phyloP scores from a whole-genome alignment of 2,113 vertebrate genomes.

The Campylomormyrus numenius region DNA sequence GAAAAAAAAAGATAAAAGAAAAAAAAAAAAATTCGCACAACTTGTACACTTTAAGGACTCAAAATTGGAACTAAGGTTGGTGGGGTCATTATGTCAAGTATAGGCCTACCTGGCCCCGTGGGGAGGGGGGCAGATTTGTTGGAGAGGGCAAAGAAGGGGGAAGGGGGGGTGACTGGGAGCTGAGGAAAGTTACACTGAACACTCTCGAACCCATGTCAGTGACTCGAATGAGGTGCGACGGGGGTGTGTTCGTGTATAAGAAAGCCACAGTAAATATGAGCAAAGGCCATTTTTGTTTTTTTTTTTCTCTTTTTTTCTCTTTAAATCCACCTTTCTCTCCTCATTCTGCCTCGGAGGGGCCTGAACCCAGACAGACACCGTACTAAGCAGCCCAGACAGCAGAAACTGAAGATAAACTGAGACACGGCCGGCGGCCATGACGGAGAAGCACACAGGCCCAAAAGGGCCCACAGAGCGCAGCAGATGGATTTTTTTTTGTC shows the following conservation, averaged over 20 bases:
- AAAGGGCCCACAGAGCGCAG: slow-evolving; percentile 68
- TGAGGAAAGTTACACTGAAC: slow-evolving; percentile 61
- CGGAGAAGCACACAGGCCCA: slow-evolving; percentile 81
- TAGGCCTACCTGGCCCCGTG: slow-evolving; percentile 58
- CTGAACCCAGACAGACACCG: slow-evolving; percentile 60
- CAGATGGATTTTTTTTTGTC: slow-evolving; percentile 49
- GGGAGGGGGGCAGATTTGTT: slow-evolving; percentile 40
- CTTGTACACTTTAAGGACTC: slow-evolving; percentile 83
- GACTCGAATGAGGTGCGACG: slow-evolving; percentile 60
- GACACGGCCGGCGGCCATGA: slow-evolving; percentile 63
- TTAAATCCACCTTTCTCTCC: slow-evolving; percentile 36
- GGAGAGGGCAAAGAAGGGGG: slow-evolving; percentile 30
- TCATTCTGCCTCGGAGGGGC: slow-evolving; percentile 32
- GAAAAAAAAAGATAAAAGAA: slow-evolving; percentile 38
- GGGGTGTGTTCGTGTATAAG: slow-evolving; percentile 66
- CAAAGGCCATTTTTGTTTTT: slow-evolving; percentile 57
- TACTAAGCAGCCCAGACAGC: slow-evolving; percentile 62
- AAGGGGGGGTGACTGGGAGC: slow-evolving; percentile 45
- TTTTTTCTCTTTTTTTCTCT: background rate
- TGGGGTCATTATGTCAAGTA: slow-evolving; percentile 63
- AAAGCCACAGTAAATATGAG: slow-evolving; percentile 70
- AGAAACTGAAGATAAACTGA: slow-evolving; percentile 60
- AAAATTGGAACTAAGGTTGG: slow-evolving; percentile 70
- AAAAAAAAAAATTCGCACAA: slow-evolving; percentile 72
- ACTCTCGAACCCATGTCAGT: slow-evolving; percentile 65